phyloP scores from a whole-genome alignment of 1,140 invertebrate genomes.

The Eriosoma lanigerum region DNA sequence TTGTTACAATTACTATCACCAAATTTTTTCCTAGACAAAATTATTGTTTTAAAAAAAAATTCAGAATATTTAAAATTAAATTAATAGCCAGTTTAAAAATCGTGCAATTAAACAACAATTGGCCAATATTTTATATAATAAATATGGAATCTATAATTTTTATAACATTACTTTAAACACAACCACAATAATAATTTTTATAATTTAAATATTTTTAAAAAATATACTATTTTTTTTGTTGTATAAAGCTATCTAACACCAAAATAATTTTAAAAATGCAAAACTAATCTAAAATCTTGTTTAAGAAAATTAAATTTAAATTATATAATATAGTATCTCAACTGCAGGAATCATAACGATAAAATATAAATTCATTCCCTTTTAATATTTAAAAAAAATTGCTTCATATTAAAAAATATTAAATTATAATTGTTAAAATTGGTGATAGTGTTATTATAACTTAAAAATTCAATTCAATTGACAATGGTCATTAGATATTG shows the following conservation, averaged over 20 bases:
- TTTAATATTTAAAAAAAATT: neutral
- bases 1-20: conserved; percentile 29
- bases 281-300: neutral
- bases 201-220: conserved; percentile 32
- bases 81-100: conserved; percentile 17
- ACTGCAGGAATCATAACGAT: neutral
- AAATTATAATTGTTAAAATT: neutral
- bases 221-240: too few species aligned
- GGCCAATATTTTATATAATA: neutral
- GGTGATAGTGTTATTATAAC: neutral
- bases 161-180: neutral
- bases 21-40: conserved; percentile 21
- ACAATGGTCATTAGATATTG: conserved; percentile 2
- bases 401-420: neutral
- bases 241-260: conserved; percentile 23
- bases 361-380: neutral
- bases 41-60: conserved; percentile 36
- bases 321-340: neutral
- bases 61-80: conserved; percentile 24
- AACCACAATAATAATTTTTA: conserved; percentile 14
- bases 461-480: conserved; percentile 28
- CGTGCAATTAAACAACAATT: neutral
- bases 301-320: neutral
- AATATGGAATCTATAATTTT: neutral
- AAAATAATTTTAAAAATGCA: conserved; percentile 15